Evolutionary conservation across 2,797 vertebrate species (phyloP).

Genomic region (Poecilia wingei): DNA sequence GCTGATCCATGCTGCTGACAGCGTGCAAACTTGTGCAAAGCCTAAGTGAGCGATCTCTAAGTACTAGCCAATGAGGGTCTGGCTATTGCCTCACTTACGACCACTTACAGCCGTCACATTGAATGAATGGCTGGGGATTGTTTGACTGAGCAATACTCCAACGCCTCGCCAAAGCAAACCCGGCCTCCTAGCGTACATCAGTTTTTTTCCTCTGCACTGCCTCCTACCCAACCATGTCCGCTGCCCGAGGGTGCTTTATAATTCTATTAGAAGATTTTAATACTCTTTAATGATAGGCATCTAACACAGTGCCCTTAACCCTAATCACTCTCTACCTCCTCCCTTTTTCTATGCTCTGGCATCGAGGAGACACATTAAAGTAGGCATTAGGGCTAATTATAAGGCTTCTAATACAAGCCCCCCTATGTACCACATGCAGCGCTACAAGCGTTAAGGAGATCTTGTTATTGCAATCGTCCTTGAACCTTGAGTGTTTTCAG

Average conservation of each 20-base stretch:
- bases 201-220: conserved; percentile 31
- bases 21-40: conserved; percentile 40
- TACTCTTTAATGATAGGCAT: conserved; percentile 74
- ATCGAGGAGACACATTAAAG: conserved; percentile 31
- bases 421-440: conserved; percentile 2
- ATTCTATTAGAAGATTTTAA: conserved; percentile 71
- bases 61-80: conserved; percentile 57
- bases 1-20: conserved; percentile 31
- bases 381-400: neutral
- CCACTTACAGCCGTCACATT: conserved; percentile 70
- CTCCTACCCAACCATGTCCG: conserved; percentile 25
- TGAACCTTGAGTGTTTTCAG: conserved; percentile 42
- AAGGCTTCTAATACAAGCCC: conserved; percentile 5
- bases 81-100: conserved; percentile 64
- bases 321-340: conserved; percentile 34
- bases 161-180: conserved; percentile 41
- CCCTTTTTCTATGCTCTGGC: conserved; percentile 34
- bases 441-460: neutral
- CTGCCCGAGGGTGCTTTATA: conserved; percentile 65
- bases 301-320: conserved; percentile 58
- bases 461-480: conserved; percentile 32
- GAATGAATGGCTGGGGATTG: conserved; percentile 64
- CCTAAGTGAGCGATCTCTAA: conserved; percentile 55
- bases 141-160: conserved; percentile 52
- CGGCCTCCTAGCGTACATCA: conserved; percentile 38